A percentile compares a stretch with the other conserved stretches of the same genome.
Evolutionary conservation across 2,113 vertebrate genomes (phyloP).

Genomic region (Cranoglanis bouderius): DNA sequence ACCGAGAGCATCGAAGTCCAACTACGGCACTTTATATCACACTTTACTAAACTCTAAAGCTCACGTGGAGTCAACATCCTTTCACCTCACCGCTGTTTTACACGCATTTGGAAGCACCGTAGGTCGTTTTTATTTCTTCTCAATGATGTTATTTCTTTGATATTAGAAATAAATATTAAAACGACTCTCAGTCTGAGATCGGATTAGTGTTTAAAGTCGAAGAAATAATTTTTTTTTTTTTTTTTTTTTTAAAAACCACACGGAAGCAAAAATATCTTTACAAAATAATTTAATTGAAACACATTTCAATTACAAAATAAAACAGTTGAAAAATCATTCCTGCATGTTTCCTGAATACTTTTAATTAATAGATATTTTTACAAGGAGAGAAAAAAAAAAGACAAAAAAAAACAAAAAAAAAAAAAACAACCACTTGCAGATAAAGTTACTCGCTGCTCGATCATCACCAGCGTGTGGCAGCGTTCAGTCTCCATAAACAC

Average conservation of each 20-base stretch:
- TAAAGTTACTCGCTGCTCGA: slow-evolving; percentile 71
- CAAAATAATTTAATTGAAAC: slow-evolving; percentile 80
- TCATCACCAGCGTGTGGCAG: slow-evolving; percentile 79
- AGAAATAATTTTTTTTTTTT: no score
- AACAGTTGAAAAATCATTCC: slow-evolving; percentile 72
- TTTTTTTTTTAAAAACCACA: no score
- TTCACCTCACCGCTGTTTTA: not conserved
- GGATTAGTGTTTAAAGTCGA: not conserved
- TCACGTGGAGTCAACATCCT: not conserved
- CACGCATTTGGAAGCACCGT: not conserved
- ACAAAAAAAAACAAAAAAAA: slow-evolving; percentile 71
- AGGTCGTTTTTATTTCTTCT: not conserved
- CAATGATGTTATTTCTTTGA: not conserved
- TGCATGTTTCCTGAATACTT: slow-evolving; percentile 78
- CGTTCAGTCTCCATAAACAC: slow-evolving; percentile 80
- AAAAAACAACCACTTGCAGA: slow-evolving; percentile 85
- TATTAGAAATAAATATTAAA: no score
- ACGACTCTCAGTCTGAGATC: no score
- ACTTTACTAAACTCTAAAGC: not conserved
- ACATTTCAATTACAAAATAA: slow-evolving; percentile 75
- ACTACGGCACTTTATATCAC: not conserved
- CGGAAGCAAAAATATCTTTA: slow-evolving; percentile 51
- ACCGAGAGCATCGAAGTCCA: not conserved
- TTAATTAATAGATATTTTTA: slow-evolving; percentile 72
- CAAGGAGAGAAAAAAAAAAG: slow-evolving; percentile 66